Base-by-base conservation (phyloP, 2,888 invertebrate species). In the Acleris sparsana region DNA sequence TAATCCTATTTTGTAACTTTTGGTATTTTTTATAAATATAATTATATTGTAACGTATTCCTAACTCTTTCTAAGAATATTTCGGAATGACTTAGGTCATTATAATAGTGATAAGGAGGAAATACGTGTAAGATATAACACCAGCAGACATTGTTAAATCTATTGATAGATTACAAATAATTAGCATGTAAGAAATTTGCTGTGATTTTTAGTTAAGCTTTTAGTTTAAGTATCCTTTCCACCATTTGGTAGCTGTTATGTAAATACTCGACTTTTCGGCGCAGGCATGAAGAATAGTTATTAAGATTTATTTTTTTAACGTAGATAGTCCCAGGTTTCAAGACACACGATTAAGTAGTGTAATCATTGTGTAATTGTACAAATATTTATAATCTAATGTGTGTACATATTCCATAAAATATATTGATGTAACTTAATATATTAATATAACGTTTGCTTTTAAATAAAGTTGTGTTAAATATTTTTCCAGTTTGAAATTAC, bases 271-370 rank as follows among this genome's bases (percentile, higher is more conserved):
- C 64, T 68, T 69, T 57, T 46, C n/a, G 7, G 22, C 16, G 18
- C 55, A 59, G 18, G 20, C 52, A 33, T 62, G 52, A 66, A 56
- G 11, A 25, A 55, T 43, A 53, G 22, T 3, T 33, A 22, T 48
- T 83, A 84, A 81, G 75, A 81, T 78, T 86, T 89, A 89, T 89
- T 89, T 89, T 89, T 89, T 76, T 89, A 89, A 84, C 74, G 74
- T 80, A 82, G 77, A 73, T 72, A 68, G 73, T 73, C 78, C 77
- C 78, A 84, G 83, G 85, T 86, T 86, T 87, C 85, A 79, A 75
- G 75, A 85, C 80, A 86, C 76, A 68, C 67, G 65, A 69, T 66
- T 52, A 51, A 60, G 60, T 63, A 62, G 52, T 33, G 49, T 49
- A 43, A 61, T 56, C 33, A 61, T 22, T 57, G 52, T 46, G 52